A percentile compares a stretch with the other conserved stretches of the same genome.
Evolutionary conservation across 2,797 vertebrate species (phyloP).

Genomic region (Eospalax fontanierii): DNA sequence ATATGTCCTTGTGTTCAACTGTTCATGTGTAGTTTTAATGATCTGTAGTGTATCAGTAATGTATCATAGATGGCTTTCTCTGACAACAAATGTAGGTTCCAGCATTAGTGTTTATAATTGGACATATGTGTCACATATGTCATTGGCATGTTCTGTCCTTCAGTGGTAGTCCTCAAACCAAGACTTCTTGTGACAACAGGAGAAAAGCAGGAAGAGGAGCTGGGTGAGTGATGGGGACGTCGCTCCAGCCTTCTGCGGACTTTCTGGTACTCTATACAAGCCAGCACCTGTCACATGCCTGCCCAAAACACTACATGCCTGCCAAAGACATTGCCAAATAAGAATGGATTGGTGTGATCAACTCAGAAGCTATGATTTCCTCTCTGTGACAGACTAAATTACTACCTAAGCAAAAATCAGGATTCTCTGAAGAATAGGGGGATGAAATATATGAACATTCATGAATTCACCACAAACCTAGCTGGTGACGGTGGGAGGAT

Average conservation of each 20-base stretch:
- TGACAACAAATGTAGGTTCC: not conserved
- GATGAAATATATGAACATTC: not conserved
- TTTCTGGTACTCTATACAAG: not conserved
- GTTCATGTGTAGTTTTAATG: not conserved
- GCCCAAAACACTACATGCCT: not conserved
- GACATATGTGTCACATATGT: not conserved
- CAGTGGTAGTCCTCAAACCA: not conserved
- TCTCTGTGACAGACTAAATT: not conserved
- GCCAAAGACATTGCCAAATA: not conserved
- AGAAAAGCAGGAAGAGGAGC: not conserved
- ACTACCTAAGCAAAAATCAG: constrained; percentile 18
- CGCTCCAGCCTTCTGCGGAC: not conserved
- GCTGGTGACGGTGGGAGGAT: not conserved
- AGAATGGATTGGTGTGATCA: not conserved
- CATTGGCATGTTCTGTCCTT: not conserved
- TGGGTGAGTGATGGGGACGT: not conserved
- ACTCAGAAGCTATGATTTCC: not conserved
- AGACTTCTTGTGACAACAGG: not conserved
- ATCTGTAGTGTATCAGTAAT: not conserved
- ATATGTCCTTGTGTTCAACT: not conserved
- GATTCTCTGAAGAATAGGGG: not conserved
- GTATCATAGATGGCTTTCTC: not conserved
- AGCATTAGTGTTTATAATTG: not conserved
- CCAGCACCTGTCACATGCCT: not conserved
- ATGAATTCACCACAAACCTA: not conserved